A percentile compares a stretch with the other conserved stretches of the same genome.
These are phyloP conservation scores for Tiliacea aurago DNA, from an alignment of 2,888 invertebrate species.

Conservation along the genomic window DNA sequence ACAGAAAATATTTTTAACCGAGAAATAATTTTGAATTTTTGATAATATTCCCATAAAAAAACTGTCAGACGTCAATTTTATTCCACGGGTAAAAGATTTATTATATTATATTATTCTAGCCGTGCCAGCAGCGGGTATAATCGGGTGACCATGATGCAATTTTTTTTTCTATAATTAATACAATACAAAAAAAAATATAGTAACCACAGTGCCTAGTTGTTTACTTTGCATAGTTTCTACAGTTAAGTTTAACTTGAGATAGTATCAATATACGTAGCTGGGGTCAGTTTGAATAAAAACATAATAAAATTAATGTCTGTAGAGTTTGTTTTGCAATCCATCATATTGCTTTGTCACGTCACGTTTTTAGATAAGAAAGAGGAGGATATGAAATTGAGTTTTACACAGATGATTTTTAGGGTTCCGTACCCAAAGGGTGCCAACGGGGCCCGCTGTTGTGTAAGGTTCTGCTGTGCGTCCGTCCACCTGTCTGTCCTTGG, in stretches of 20 bases:
- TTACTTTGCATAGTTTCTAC: slow-evolving; percentile 9
- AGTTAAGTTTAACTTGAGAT: slow-evolving; percentile 32
- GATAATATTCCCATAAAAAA: too few relatives aligned
- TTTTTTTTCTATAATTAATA: background rate
- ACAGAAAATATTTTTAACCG: too few relatives aligned
- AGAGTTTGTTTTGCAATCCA: slow-evolving; percentile 23
- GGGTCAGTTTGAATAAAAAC: slow-evolving; percentile 46
- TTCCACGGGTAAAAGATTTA: too few relatives aligned
- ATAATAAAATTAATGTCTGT: slow-evolving; percentile 33
- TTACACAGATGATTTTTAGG: background rate
- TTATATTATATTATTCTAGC: background rate
- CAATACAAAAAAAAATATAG: background rate
- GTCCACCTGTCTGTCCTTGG: too few relatives aligned
- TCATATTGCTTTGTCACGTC: slow-evolving; percentile 7
- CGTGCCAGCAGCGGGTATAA: background rate
- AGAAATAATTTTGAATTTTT: too few relatives aligned
- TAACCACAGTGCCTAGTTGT: background rate
- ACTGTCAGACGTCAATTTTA: background rate
- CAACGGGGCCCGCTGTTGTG: too few relatives aligned
- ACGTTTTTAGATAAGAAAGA: slow-evolving; percentile 16
- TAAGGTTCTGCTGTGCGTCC: too few relatives aligned
- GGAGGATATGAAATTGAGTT: background rate
- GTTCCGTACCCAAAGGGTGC: too few relatives aligned
- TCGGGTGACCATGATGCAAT: slow-evolving; percentile 14
- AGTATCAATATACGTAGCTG: slow-evolving; percentile 2